Conservation (phyloP, 2,113 vertebrate species). For the Ginglymostoma cirratum region DNA sequence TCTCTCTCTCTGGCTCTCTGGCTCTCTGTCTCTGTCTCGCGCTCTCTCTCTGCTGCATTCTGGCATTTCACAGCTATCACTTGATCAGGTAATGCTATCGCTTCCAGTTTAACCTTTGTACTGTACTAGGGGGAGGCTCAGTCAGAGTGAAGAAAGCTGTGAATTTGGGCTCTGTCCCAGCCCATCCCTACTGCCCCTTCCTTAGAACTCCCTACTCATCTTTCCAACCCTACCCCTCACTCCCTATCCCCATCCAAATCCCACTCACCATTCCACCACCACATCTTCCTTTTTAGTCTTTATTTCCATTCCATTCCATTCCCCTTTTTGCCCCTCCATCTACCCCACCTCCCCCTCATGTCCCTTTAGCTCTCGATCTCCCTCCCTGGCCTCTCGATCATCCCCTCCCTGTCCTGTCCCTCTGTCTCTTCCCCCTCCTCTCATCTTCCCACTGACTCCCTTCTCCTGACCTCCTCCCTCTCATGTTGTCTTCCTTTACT, state of each 20-base stretch:
- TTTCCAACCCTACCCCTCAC: background rate
- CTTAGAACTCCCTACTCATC: background rate
- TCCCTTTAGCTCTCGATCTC: constrained; percentile 32
- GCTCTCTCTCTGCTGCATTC: constrained; percentile 67
- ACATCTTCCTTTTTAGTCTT: constrained; percentile 13
- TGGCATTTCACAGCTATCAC: constrained; percentile 96
- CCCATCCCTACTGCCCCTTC: too few relatives aligned
- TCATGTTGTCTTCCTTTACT: too few relatives aligned
- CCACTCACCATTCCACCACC: background rate
- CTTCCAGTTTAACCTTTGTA: constrained; percentile 37
- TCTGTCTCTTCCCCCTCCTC: background rate
- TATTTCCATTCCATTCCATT: constrained; percentile 39
- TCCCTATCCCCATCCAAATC: too few relatives aligned
- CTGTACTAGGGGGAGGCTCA: background rate
- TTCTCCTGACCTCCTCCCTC: too few relatives aligned
- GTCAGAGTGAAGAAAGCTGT: background rate
- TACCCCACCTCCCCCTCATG: constrained; percentile 29
- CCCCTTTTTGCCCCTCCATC: constrained; percentile 49
- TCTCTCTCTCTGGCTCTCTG: too few relatives aligned
- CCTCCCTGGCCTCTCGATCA: constrained; percentile 29
- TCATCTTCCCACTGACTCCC: too few relatives aligned
- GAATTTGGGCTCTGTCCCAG: background rate
- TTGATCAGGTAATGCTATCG: constrained; percentile 91
- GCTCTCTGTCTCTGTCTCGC: constrained; percentile 48
- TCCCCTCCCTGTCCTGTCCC: constrained; percentile 11